Percentiles rank a stretch among this genome's conserved stretches.
Evolutionary conservation across 2,797 vertebrate species (phyloP).

Genomic region (Syngnathus acus): DNA sequence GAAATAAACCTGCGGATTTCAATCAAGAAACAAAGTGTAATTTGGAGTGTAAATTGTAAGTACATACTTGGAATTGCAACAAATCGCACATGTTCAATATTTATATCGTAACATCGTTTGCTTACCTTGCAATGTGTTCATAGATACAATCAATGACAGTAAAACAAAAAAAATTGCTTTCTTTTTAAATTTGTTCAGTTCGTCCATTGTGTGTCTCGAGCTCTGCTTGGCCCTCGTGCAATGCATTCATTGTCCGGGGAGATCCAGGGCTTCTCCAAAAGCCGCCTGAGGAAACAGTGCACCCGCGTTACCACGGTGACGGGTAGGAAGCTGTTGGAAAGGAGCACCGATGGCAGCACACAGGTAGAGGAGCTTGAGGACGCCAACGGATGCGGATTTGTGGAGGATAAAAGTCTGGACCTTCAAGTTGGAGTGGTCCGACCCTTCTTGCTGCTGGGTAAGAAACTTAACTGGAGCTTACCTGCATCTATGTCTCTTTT

Average conservation of each 20-base stretch:
- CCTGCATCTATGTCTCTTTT: no score
- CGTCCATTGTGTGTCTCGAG: background rate
- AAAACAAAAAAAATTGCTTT: background rate
- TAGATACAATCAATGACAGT: background rate
- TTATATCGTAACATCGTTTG: background rate
- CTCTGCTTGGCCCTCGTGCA: conserved; percentile 12
- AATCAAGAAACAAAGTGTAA: background rate
- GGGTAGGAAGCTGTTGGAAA: conserved; percentile 80
- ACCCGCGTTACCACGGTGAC: conserved; percentile 83
- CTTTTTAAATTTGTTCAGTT: background rate
- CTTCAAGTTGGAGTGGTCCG: conserved; percentile 82
- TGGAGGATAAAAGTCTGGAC: conserved; percentile 79
- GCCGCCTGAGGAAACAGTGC: conserved; percentile 79
- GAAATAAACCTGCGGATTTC: background rate
- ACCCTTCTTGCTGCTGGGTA: conserved; percentile 85
- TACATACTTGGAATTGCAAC: background rate
- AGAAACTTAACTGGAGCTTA: conserved; percentile 28
- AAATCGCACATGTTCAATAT: background rate
- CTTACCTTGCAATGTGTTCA: background rate
- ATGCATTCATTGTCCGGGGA: conserved; percentile 85
- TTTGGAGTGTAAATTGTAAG: background rate
- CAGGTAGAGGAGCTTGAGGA: conserved; percentile 66
- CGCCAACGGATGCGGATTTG: conserved; percentile 70
- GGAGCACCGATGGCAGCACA: conserved; percentile 69
- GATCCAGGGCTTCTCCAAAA: conserved; percentile 80